Conservation (phyloP, 2,888 invertebrate genomes). For the Synanthedon vespiformis region DNA sequence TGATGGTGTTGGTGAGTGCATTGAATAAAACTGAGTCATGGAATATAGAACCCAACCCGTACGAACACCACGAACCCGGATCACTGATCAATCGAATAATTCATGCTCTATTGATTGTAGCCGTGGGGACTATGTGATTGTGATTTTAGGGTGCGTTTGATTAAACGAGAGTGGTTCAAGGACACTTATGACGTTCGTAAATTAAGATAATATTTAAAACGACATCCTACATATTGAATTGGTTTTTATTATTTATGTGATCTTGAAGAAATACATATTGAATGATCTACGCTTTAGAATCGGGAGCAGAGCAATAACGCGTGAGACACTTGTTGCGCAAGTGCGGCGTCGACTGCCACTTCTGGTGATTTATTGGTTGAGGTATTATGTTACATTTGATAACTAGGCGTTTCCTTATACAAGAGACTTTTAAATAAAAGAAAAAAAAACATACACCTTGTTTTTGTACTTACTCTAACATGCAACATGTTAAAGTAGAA, state of each 20-base stretch:
- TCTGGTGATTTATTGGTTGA: conserved; percentile 54
- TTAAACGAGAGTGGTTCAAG: too few species aligned
- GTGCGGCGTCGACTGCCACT: conserved; percentile 29
- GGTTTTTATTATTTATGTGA: neutral
- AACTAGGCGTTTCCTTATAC: conserved; percentile 35
- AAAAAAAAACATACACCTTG: too few species aligned
- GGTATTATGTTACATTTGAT: conserved; percentile 56
- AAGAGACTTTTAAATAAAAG: conserved; percentile 11
- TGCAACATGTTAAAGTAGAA: too few species aligned
- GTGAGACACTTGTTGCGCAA: conserved; percentile 51
- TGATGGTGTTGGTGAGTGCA: conserved; percentile 36
- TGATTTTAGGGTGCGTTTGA: neutral
- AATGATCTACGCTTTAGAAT: neutral
- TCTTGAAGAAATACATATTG: neutral
- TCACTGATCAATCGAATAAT: conserved; percentile 43
- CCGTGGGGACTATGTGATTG: conserved; percentile 9
- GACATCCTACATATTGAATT: too few species aligned
- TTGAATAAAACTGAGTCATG: conserved; percentile 51
- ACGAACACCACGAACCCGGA: conserved; percentile 51
- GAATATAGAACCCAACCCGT: conserved; percentile 27
- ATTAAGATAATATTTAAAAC: too few species aligned
- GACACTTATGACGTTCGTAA: too few species aligned
- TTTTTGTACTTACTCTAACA: too few species aligned
- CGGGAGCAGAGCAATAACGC: neutral
- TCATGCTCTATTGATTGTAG: conserved; percentile 41